Percentiles rank a stretch among this genome's conserved stretches.
Conservation (phyloP, 1,140 invertebrate genomes). For the Bombus impatiens region DNA sequence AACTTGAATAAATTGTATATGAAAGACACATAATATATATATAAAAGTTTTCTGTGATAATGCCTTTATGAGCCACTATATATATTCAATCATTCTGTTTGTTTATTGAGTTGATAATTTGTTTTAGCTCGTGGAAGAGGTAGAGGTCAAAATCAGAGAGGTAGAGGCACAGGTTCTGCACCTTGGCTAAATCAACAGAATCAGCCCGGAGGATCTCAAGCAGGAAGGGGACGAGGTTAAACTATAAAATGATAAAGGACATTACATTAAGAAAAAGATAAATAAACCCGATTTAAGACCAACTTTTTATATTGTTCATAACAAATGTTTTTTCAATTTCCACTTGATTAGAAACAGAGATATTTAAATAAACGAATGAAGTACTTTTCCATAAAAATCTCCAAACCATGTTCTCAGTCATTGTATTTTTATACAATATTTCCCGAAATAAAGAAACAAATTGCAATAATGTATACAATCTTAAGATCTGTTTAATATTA, state of each 20-base stretch:
- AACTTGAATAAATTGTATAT: background rate
- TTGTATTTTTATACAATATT: conserved; percentile 1
- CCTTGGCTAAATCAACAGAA: conserved; percentile 81
- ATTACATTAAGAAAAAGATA: background rate
- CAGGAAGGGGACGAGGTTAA: conserved; percentile 80
- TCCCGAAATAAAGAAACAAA: background rate
- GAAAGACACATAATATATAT: no score
- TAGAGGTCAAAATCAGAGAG: conserved; percentile 80
- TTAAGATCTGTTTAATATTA: background rate
- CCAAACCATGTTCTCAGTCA: background rate
- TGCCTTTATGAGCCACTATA: background rate
- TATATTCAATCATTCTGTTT: background rate
- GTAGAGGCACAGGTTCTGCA: conserved; percentile 79
- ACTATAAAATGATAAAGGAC: background rate
- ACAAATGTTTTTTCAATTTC: conserved; percentile 20
- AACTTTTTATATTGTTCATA: conserved; percentile 13
- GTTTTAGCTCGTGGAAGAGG: conserved; percentile 78
- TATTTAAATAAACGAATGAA: conserved; percentile 26
- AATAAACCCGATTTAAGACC: background rate
- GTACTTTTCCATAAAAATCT: background rate
- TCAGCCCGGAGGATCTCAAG: conserved; percentile 76
- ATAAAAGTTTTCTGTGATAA: background rate
- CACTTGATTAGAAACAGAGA: background rate
- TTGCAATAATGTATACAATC: background rate
- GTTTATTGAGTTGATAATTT: background rate